Base-by-base conservation (phyloP, 2,888 invertebrate genomes). In the Erebia palarica region DNA sequence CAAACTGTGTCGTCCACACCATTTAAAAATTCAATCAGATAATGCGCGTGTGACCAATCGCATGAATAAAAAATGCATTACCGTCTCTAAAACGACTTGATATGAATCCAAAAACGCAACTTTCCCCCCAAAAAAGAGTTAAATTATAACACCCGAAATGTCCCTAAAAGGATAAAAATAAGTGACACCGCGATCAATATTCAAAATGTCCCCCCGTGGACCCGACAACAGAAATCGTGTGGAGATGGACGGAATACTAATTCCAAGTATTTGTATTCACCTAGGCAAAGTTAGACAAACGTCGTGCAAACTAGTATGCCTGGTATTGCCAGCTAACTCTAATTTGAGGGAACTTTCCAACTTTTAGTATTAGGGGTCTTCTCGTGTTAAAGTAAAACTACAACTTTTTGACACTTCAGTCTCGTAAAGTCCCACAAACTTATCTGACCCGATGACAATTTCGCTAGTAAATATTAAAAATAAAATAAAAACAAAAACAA, bases 151-250 rank as follows among this genome's bases (percentile, higher is more conserved):
- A 70, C 68, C 69, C 65, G 73, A 76, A 78, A 83, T 79, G 80
- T 78, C 80, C 77, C 75, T 78, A 68, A 67, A 58, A 59, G 76
- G 75, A 77, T 79, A 75, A 77, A 76, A 80, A 78, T 77, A 78
- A 78, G 76, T 75, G 75, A 73, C 74, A 69, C 63, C 68, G 69
- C 86, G 84, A 91, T 92, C 90, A 92, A 90, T 91, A 92, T 92
- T 90, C 91, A 86, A 89, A 87, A 86, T 82, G 87, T 81, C 82
- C 82, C 80, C 80, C 81, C 85, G 77, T 80, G 82, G 87, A 82
- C 85, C 83, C 84, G 86, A 84, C 86, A 84, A 87, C 88, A 90
- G 91, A 90, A 90, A 91, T 91, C 91, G 92, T 92, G 91, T 83
- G 82, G 77, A 79, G 82, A 80, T 81, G 85, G 77, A 74, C 77